Percentiles rank a stretch among this genome's conserved stretches.
phyloP scores from a whole-genome alignment of 2,797 vertebrate genomes.

The Echiichthys vipera region DNA sequence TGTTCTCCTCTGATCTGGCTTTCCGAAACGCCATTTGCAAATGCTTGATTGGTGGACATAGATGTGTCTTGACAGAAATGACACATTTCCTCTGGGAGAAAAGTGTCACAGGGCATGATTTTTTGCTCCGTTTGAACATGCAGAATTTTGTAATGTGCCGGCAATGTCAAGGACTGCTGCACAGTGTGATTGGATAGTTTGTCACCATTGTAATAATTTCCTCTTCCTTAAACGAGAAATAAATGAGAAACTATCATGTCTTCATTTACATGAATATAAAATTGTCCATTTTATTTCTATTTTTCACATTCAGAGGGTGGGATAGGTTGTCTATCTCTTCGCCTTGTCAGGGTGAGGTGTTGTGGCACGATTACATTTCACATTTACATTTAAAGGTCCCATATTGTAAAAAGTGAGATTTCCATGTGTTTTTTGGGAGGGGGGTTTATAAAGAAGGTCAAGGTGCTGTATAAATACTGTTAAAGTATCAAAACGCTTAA shows the following conservation, averaged over 20 bases:
- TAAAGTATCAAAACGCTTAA: too few relatives aligned
- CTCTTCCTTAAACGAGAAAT: constrained; percentile 38
- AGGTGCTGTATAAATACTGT: too few relatives aligned
- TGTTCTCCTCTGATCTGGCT: background rate
- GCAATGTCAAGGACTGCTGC: constrained; percentile 46
- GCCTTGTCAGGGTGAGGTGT: background rate
- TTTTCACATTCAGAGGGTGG: constrained; percentile 11
- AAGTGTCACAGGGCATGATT: constrained; percentile 2
- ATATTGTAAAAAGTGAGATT: too few relatives aligned
- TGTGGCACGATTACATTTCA: too few relatives aligned
- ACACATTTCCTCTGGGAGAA: background rate
- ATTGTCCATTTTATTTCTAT: constrained; percentile 13
- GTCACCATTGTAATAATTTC: constrained; percentile 46
- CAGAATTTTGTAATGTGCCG: constrained; percentile 16
- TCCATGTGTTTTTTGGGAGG: too few relatives aligned
- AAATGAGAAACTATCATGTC: constrained; percentile 43
- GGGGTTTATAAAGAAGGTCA: too few relatives aligned
- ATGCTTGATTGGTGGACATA: constrained; percentile 4
- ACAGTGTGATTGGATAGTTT: constrained; percentile 49
- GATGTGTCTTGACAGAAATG: constrained; percentile 15
- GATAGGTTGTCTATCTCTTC: constrained; percentile 12
- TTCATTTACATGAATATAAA: constrained; percentile 52
- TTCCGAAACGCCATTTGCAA: background rate
- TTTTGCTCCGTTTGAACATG: constrained; percentile 13
- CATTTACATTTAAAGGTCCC: too few relatives aligned